These are phyloP conservation scores for Parazoanthus darwini DNA, from an alignment of 92 coral and sea anemone genomes.

Conservation along the genomic window DNA sequence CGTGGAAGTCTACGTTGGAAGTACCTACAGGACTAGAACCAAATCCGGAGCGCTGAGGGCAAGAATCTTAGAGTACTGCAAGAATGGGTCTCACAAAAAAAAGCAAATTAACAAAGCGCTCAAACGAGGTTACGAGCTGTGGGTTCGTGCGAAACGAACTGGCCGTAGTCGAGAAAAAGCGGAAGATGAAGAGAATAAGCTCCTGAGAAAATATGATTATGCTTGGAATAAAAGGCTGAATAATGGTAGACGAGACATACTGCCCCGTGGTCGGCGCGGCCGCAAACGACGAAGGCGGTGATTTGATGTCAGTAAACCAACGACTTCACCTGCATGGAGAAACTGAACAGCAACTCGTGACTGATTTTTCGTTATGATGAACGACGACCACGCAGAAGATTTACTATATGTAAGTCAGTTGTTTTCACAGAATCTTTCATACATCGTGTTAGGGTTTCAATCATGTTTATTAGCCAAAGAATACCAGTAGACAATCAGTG, in stretches of 20 bases:
- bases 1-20: conserved; percentile 64
- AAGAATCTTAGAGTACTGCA: conserved; percentile 60
- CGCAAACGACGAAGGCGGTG: not conserved
- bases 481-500: no score
- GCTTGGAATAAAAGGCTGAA: conserved; percentile 47
- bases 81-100: conserved; percentile 46
- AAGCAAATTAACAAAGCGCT: conserved; percentile 51
- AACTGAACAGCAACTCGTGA: no score
- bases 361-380: no score
- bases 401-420: no score
- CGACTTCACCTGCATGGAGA: not conserved
- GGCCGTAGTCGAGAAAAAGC: not conserved
- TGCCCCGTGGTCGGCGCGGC: not conserved
- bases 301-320: not conserved
- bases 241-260: conserved; percentile 3
- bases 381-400: no score
- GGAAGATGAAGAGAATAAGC: conserved; percentile 37
- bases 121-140: conserved; percentile 51
- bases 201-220: conserved; percentile 31
- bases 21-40: conserved; percentile 52
- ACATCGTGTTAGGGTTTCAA: no score
- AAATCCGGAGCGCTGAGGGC: conserved; percentile 47
- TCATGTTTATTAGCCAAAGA: not conserved
- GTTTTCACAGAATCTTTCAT: no score
- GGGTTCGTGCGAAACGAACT: conserved; percentile 58